Evolutionary conservation across 64 coral and sea anemone species (phyloP).

Genomic region (Exaiptasia diaphana): DNA sequence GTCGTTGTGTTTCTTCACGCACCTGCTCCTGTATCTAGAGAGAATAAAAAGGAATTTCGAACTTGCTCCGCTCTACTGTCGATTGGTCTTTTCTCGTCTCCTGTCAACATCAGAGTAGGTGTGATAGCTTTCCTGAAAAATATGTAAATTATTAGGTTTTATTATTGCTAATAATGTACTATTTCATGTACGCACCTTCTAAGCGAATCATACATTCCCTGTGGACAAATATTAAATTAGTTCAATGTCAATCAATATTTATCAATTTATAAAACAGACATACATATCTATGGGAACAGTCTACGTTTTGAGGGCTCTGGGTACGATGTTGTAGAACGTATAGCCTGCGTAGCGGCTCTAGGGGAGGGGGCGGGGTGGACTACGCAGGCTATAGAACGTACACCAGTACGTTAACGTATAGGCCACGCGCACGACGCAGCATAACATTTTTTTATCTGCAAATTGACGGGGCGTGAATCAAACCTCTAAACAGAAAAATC

Average conservation of each 20-base stretch:
- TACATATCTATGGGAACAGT: no score
- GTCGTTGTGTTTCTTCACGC: background rate
- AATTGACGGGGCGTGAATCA: background rate
- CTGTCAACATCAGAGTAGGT: conserved; percentile 28
- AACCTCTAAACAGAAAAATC: background rate
- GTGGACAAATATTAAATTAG: no score
- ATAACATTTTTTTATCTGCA: background rate
- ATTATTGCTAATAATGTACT: no score
- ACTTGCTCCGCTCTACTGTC: background rate
- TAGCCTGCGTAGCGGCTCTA: no score
- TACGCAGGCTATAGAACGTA: no score
- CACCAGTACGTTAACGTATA: no score
- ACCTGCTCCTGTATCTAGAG: conserved; percentile 78
- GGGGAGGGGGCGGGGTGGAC: no score
- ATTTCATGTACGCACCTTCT: conserved; percentile 83
- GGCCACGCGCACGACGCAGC: no score
- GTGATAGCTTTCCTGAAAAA: conserved; percentile 74
- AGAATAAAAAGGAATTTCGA: conserved; percentile 58
- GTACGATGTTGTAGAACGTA: background rate
- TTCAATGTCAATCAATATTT: no score
- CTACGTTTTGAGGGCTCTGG: no score
- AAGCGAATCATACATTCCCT: conserved; percentile 89
- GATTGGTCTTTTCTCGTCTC: conserved; percentile 25
- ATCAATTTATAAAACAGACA: background rate
- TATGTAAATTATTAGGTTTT: background rate